Conservation (phyloP, 2,113 vertebrate species). For the Phaethornis superciliosus region DNA sequence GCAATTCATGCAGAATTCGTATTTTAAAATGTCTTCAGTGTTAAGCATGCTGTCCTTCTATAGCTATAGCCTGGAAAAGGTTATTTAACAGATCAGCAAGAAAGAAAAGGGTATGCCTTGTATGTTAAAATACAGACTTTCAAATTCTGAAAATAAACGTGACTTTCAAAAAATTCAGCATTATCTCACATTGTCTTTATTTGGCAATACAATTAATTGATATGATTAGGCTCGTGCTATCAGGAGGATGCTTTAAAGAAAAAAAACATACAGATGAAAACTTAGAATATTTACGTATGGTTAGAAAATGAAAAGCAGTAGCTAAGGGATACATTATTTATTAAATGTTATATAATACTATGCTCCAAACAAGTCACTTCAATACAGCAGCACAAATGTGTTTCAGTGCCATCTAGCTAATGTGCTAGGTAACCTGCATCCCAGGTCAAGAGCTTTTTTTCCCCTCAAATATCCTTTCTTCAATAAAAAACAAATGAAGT, state of each 20-base stretch:
- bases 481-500: background rate
- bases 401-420: constrained; percentile 56
- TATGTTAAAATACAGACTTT: background rate
- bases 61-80: background rate
- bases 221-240: background rate
- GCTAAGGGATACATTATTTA: background rate
- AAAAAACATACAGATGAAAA: background rate
- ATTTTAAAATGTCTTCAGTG: background rate
- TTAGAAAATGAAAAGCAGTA: background rate
- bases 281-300: background rate
- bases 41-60: background rate
- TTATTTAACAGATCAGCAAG: background rate
- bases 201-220: background rate
- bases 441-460: background rate
- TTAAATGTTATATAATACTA: background rate
- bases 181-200: background rate
- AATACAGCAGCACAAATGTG: background rate
- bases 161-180: background rate
- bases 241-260: background rate
- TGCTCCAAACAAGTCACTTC: background rate
- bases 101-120: background rate
- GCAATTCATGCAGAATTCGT: background rate
- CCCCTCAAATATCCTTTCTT: background rate
- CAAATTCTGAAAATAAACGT: background rate
- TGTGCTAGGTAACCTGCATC: background rate